Conservation (phyloP, 2,888 invertebrate genomes). For the Pseudanteris insignis region DNA sequence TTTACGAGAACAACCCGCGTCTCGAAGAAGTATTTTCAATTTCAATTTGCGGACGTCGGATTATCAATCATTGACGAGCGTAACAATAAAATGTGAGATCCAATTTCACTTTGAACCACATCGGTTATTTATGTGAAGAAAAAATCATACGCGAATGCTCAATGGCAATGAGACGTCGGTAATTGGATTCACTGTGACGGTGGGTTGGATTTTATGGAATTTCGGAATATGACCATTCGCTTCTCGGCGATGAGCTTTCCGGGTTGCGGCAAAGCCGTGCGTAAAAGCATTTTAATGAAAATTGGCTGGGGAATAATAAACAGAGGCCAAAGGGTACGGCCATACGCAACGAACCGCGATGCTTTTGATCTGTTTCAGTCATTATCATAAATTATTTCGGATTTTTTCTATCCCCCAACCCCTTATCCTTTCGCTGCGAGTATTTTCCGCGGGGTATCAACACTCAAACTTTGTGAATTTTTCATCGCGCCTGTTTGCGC, state of each 20-base stretch:
- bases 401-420: too few species aligned
- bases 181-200: constrained; percentile 4
- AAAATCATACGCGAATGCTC: constrained; percentile 13
- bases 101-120: constrained; percentile 13
- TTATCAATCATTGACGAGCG: constrained; percentile 29
- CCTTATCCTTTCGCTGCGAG: constrained; percentile 5
- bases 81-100: constrained; percentile 22
- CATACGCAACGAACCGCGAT: constrained; percentile 12
- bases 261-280: background rate
- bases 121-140: constrained; percentile 13
- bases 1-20: constrained; percentile 30
- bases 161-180: constrained; percentile 1
- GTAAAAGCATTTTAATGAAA: constrained; percentile 13
- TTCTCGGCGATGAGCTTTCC: too few species aligned
- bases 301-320: background rate
- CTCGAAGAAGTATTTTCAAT: constrained; percentile 26
- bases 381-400: constrained; percentile 32
- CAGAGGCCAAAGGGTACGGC: background rate
- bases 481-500: constrained; percentile 23
- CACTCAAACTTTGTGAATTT: constrained; percentile 29
- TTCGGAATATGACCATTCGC: constrained; percentile 2
- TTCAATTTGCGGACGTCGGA: constrained; percentile 26
- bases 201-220: constrained; percentile 16
- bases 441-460: constrained; percentile 16
- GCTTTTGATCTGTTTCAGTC: constrained; percentile 17